Base-by-base conservation (phyloP, 2,113 vertebrate genomes). In the Dolichallabes microphthalmus region DNA sequence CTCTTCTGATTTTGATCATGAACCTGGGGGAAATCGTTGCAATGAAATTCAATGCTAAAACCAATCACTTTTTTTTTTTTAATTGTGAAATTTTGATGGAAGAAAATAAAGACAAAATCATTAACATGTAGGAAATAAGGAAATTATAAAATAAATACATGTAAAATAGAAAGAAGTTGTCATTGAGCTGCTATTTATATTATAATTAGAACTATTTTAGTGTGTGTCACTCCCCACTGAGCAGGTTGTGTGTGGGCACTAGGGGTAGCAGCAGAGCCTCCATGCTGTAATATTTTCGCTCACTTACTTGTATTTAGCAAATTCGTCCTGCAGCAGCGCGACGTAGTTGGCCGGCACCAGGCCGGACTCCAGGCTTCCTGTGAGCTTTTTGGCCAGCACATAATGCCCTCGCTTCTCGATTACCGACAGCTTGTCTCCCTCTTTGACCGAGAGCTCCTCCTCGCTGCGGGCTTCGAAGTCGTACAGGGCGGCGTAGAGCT, bases 321-420 rank as follows among this genome's bases (percentile, higher is more conserved):
- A 94, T 86, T 92, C 91, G 90, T 97, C 95, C 75, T 95, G 94
- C 83, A 96, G 93, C 86, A 94, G 91, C 88, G 96, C 94, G 90
- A 98, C 94, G 35, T 94, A 96, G n/a, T 94, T 95, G 9, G 96
- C 90, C 0, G 97, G 97, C 35, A 98, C 92, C 1, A 98, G 94
- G 14, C 97, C 97, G 30, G 92, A 87, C 86, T 96, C 89, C 50
- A 95, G 93, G 0, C 92, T 93, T 1, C 96, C 96, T 0, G 95
- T 95, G 11, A 97, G 94, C 87, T 96, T 95, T 87, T 94, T 94
- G 74, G 96, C 97, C 2, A 96, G 74, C 22, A 98, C 94, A 87
- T 94, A 97, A 0, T 95, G 93, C 0, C 96, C 96, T 32, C 97
- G 95, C 86, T 97, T 96, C 86, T 94, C 92, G 68, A 97, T 93